Conservation (phyloP, 2,797 vertebrate species). For the Sitta carolinensis region DNA sequence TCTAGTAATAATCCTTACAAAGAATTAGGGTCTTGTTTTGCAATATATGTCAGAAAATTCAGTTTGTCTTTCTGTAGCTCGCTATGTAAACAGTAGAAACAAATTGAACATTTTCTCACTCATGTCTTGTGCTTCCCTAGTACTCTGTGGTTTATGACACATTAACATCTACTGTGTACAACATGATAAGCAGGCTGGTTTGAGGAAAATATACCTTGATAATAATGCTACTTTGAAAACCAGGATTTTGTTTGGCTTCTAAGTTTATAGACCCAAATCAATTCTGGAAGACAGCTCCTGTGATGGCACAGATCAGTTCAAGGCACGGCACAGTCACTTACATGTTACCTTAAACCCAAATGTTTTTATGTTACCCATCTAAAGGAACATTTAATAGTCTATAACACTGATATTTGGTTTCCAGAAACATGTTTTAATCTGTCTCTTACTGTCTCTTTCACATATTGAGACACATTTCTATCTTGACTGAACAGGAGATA, state of each 20-base stretch:
- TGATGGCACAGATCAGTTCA: background rate
- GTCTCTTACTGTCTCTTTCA: background rate
- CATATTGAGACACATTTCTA: background rate
- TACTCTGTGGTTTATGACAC: background rate
- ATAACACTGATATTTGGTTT: background rate
- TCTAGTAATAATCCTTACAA: background rate
- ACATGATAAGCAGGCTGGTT: background rate
- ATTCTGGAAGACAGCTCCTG: background rate
- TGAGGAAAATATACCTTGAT: background rate
- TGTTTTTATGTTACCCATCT: accelerated
- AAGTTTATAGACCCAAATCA: background rate
- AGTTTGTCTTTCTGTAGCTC: background rate
- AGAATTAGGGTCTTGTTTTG: background rate
- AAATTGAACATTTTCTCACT: background rate
- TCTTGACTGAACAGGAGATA: background rate
- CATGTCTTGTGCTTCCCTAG: background rate
- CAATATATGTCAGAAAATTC: background rate
- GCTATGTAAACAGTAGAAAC: background rate
- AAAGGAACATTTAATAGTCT: background rate
- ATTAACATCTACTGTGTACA: background rate
- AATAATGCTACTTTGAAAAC: background rate
- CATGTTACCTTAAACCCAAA: background rate
- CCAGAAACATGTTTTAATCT: background rate
- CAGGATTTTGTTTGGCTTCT: background rate
- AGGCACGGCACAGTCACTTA: background rate